Conservation (phyloP, 2,888 invertebrate species). For the Osmoderma eremita region DNA sequence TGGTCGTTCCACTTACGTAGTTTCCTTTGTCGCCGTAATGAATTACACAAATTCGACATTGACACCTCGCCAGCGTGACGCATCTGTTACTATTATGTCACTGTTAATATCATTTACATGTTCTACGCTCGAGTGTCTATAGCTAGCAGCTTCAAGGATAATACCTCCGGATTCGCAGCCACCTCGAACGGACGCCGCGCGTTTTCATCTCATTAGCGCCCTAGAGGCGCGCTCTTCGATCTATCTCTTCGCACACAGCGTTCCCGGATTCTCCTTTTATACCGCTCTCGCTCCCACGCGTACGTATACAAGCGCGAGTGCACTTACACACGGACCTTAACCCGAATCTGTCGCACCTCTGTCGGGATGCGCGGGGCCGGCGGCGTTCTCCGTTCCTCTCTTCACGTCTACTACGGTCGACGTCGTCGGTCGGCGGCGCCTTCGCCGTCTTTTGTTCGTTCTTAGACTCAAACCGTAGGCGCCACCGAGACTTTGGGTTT, state of each 20-base stretch:
- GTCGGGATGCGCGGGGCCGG: slow-evolving; percentile 48
- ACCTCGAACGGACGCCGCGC: not conserved
- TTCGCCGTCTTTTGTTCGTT: slow-evolving; percentile 58
- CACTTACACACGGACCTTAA: slow-evolving; percentile 31
- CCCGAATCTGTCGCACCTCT: slow-evolving; percentile 38
- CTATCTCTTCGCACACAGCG: not conserved
- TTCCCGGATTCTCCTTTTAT: not conserved
- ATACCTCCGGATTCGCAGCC: not conserved
- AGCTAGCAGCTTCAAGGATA: slow-evolving; percentile 1
- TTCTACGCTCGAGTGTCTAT: no score
- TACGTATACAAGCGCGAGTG: not conserved
- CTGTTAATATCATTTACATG: no score
- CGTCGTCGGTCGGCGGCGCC: slow-evolving; percentile 55
- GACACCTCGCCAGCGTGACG: slow-evolving; percentile 8
- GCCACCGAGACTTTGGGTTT: slow-evolving; percentile 81
- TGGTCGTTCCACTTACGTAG: no score
- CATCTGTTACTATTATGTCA: not conserved
- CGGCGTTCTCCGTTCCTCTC: slow-evolving; percentile 41
- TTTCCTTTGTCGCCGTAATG: not conserved
- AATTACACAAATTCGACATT: slow-evolving; percentile 4
- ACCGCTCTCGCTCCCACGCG: no score
- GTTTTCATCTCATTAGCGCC: slow-evolving; percentile 5
- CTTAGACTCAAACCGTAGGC: slow-evolving; percentile 66
- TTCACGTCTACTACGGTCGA: slow-evolving; percentile 52
- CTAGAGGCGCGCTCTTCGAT: slow-evolving; percentile 2